Conservation (phyloP, 1,140 invertebrate genomes). For the Psix sp. region DNA sequence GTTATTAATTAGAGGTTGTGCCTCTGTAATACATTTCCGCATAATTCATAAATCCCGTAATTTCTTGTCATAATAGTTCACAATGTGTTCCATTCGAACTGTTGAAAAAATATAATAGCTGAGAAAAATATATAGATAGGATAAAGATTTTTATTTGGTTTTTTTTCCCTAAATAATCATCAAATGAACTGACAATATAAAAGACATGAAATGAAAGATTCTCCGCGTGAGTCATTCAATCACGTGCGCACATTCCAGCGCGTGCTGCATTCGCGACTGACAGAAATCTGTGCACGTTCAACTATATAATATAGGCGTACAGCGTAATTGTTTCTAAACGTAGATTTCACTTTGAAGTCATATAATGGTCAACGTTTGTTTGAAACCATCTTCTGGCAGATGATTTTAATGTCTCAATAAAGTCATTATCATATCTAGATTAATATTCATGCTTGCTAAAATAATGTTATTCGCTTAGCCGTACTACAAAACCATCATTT, state of each 20-base stretch:
- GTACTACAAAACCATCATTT: constrained; percentile 33
- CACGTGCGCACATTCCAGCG: constrained; percentile 47
- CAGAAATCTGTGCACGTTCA: constrained; percentile 48
- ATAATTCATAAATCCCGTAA: constrained; percentile 36
- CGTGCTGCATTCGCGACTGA: too few species aligned
- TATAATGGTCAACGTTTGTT: constrained; percentile 14
- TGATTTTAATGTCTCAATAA: constrained; percentile 32
- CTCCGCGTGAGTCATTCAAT: constrained; percentile 38
- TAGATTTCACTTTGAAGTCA: constrained; percentile 38
- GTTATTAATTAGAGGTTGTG: constrained; percentile 44
- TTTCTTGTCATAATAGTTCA: constrained; percentile 23
- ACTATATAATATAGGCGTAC: constrained; percentile 31
- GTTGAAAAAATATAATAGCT: constrained; percentile 25
- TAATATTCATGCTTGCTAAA: constrained; percentile 20
- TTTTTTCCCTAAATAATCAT: too few species aligned
- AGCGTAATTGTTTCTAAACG: constrained; percentile 51
- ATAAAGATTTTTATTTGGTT: too few species aligned
- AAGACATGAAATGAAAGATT: constrained; percentile 19
- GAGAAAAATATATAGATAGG: too few species aligned
- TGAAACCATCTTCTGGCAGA: constrained; percentile 19
- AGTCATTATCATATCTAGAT: constrained; percentile 31
- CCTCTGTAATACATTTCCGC: constrained; percentile 16
- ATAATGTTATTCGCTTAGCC: constrained; percentile 4
- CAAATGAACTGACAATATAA: constrained; percentile 10
- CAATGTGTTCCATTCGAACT: constrained; percentile 17